Evolutionary conservation across 1,140 invertebrate genomes (phyloP).

Genomic region (Glomeris maerens): DNA sequence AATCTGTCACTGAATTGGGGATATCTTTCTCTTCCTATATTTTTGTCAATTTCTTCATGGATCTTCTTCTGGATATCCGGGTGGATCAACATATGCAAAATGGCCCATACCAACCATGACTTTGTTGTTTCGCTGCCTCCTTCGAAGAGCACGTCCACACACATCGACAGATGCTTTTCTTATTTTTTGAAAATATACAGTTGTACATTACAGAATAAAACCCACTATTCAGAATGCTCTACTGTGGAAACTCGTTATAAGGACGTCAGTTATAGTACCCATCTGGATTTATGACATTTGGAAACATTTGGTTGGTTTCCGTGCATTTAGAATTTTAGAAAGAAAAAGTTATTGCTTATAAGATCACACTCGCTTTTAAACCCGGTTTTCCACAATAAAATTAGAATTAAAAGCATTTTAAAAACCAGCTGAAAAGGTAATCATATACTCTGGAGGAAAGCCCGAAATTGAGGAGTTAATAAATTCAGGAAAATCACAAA

Average conservation of each 20-base stretch:
- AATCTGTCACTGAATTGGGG: constrained; percentile 22
- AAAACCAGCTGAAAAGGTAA: too few species aligned
- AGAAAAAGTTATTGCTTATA: too few species aligned
- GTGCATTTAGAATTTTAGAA: too few species aligned
- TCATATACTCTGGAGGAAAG: too few species aligned
- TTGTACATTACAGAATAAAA: too few species aligned
- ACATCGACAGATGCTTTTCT: constrained; percentile 7
- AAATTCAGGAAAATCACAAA: too few species aligned
- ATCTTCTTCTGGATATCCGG: constrained; percentile 28
- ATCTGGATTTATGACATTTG: background rate
- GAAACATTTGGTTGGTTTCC: background rate
- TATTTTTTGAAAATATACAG: background rate
- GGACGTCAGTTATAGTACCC: background rate
- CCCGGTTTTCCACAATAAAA: too few species aligned
- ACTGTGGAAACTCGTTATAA: background rate
- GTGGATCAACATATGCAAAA: constrained; percentile 30
- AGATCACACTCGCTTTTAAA: too few species aligned
- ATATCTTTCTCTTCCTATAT: constrained; percentile 21
- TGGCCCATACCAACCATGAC: constrained; percentile 29
- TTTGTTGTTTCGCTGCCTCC: constrained; percentile 33
- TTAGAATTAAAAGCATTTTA: too few species aligned
- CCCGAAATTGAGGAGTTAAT: too few species aligned
- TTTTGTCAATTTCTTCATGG: constrained; percentile 25
- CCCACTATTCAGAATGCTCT: too few species aligned
- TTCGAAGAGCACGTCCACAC: constrained; percentile 24